Evolutionary conservation across 2,888 invertebrate genomes (phyloP), one percentile per base, ranked within the genome.

Genomic region (Leptinotarsa haldemani): DNA sequence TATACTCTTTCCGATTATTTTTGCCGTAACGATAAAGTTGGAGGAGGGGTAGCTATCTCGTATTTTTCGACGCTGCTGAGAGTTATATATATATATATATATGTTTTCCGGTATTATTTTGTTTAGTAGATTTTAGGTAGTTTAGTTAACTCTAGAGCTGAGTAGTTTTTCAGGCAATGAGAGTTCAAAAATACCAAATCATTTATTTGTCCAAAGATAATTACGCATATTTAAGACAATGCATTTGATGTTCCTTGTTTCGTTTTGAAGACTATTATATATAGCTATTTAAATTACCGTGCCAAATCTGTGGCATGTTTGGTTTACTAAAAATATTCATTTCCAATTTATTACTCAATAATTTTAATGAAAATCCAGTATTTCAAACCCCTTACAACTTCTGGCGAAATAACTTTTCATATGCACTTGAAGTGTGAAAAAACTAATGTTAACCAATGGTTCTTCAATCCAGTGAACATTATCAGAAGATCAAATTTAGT

Each of bases 61-160:
- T 78, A 40, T 74, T 68, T 68, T 78, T 77, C 76, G 73, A 73
- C 74, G 73, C 75, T 74, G 78, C 66, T 65, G 71, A 65, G 61
- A 69, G 68, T 77, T 78, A 78, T 77, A 76, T 77, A n/a, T n/a
- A n/a, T n/a, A n/a, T n/a, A n/a, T n/a, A n/a, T n/a, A 78, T 77
- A 76, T 77, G 82, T 81, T 81, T 79, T 81, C 80, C 82, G 80
- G 83, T 84, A 83, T 85, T 86, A 84, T 84, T 85, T 79, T 81
- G 78, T 79, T 76, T 77, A 74, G 71, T 79, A 66, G 75, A 75
- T 48, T 75, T 47, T 77, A 73, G 66, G 70, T 80, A 80, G 75
- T 69, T 77, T 81, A 80, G 75, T 75, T 79, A 66, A 69, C 46
- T 48, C 65, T 73, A 67, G 64, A 65, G 52, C 47, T 66, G 46